Conservation (phyloP, 2,113 vertebrate genomes). For the Anguilla rostrata region DNA sequence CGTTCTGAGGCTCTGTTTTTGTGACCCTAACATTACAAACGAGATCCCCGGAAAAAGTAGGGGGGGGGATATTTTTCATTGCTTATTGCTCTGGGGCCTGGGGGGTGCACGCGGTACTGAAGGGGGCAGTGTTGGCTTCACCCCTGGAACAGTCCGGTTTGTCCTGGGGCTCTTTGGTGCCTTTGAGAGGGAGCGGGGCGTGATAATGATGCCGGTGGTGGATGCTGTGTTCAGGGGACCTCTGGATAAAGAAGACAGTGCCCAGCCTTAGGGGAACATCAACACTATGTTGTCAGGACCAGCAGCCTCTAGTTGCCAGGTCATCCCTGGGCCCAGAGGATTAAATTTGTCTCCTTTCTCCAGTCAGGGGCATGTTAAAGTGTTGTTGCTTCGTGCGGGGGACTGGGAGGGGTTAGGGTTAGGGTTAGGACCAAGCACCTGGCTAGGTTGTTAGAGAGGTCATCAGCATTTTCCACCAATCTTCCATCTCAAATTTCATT, state of each 20-base stretch:
- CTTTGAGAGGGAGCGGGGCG: conserved; percentile 60
- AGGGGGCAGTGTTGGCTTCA: neutral
- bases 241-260: conserved; percentile 47
- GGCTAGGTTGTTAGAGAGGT: conserved; percentile 65
- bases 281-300: conserved; percentile 65
- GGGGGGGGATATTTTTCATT: neutral
- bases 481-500: too few species aligned
- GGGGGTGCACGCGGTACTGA: neutral
- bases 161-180: conserved; percentile 56
- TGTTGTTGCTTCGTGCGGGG: conserved; percentile 67
- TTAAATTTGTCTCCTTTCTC: conserved; percentile 71
- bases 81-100: conserved; percentile 11
- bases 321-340: conserved; percentile 63
- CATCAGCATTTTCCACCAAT: conserved; percentile 59
- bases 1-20: neutral
- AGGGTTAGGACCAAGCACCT: neutral
- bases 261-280: conserved; percentile 66
- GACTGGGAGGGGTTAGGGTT: conserved; percentile 55
- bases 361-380: conserved; percentile 57
- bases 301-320: conserved; percentile 53
- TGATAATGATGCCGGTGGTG: conserved; percentile 68
- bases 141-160: conserved; percentile 37
- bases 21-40: neutral
- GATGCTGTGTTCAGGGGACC: conserved; percentile 64
- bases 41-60: neutral